Conservation (phyloP, 2,797 vertebrate species). For the Takifugu ocellatus region DNA sequence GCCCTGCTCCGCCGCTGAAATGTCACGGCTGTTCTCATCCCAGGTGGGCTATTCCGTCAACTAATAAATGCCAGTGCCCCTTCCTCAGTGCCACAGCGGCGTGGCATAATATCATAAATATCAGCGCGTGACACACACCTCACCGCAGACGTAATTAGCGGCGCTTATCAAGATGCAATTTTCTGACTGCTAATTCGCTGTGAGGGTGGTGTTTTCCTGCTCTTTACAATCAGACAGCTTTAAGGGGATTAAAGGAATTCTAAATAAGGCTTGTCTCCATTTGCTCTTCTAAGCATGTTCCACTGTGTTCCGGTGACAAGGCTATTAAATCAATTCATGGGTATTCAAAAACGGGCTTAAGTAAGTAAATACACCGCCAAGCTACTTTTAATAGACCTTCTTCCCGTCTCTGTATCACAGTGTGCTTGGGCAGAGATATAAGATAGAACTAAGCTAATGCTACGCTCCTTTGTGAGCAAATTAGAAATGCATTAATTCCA, state of each 20-base stretch:
- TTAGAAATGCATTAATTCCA: constrained; percentile 9
- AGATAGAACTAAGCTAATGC: no score
- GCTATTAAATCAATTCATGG: constrained; percentile 3
- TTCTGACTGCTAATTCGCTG: constrained; percentile 37
- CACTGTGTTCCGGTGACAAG: not conserved
- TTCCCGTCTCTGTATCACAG: constrained; percentile 3
- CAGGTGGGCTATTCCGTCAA: constrained; percentile 66
- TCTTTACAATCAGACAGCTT: constrained; percentile 43
- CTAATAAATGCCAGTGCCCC: constrained; percentile 65
- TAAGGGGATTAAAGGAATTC: constrained; percentile 27
- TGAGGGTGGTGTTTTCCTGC: constrained; percentile 33
- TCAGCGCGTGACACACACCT: constrained; percentile 49
- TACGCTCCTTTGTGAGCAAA: not conserved
- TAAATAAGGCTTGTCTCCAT: constrained; percentile 30
- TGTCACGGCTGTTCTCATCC: constrained; percentile 67
- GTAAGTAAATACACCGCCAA: constrained; percentile 1
- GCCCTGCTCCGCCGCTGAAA: constrained; percentile 62
- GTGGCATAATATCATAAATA: constrained; percentile 51
- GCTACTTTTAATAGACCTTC: not conserved
- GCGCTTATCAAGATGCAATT: constrained; percentile 56
- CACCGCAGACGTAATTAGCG: constrained; percentile 53
- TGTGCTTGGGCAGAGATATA: no score
- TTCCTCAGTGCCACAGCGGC: constrained; percentile 39
- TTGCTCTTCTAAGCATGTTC: constrained; percentile 14
- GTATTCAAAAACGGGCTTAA: constrained; percentile 8